These are phyloP conservation scores for Catharus bicknelli DNA, from an alignment of 2,113 vertebrate species.

Conservation along the genomic window DNA sequence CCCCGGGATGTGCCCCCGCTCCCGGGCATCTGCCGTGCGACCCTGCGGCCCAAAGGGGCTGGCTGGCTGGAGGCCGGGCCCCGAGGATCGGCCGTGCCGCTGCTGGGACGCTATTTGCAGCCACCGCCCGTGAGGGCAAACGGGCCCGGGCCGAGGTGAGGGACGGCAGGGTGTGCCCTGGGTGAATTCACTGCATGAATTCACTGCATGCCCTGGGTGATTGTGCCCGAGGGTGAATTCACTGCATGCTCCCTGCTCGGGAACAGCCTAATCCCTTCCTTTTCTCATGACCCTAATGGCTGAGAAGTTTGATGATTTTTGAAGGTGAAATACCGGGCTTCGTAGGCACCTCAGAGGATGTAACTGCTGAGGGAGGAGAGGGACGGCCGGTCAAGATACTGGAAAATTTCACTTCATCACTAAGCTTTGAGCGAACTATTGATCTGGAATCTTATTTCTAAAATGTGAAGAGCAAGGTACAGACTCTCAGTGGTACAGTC, in stretches of 20 bases:
- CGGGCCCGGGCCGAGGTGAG: neutral
- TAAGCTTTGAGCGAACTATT: neutral
- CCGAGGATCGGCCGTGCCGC: neutral
- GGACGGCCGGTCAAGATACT: neutral
- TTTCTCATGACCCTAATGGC: neutral
- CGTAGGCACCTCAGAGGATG: neutral
- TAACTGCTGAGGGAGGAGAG: neutral
- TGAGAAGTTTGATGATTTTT: neutral
- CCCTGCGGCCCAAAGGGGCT: neutral
- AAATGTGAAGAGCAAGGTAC: neutral
- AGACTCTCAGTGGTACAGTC: fast-evolving
- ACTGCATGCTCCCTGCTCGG: neutral
- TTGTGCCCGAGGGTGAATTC: neutral
- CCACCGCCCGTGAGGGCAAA: neutral
- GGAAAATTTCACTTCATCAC: neutral
- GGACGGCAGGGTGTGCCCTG: neutral
- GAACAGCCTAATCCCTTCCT: neutral
- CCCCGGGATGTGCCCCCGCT: fast-evolving
- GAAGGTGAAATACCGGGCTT: neutral
- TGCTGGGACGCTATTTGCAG: neutral
- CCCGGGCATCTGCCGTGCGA: fast-evolving
- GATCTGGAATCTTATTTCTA: neutral
- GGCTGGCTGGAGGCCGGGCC: no score
- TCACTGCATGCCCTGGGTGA: no score
- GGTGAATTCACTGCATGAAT: neutral